Evolutionary conservation across 53 echinoderm and acorn worm species (phyloP).

Genomic region (Paracentrotus lividus): DNA sequence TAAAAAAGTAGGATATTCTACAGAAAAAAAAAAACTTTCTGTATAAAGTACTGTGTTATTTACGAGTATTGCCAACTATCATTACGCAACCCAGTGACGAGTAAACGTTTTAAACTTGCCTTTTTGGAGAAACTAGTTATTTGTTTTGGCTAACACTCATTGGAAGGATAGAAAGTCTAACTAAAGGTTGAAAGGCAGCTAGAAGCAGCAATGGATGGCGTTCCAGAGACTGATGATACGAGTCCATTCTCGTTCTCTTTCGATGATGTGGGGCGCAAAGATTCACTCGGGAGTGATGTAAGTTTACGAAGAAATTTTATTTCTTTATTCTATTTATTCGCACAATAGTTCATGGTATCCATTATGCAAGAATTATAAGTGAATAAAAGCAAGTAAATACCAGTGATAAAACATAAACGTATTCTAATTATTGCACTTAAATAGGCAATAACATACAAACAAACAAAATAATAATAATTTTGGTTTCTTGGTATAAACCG

Average conservation of each 20-base stretch:
- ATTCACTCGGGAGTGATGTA: neutral
- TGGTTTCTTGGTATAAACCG: no score
- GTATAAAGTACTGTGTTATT: neutral
- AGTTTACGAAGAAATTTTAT: neutral
- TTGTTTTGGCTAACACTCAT: neutral
- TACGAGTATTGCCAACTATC: neutral
- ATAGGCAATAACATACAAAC: no score
- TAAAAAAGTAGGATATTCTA: no score
- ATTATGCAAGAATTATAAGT: no score
- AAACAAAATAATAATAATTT: no score
- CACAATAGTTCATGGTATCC: no score
- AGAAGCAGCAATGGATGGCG: conserved; percentile 24
- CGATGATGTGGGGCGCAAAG: neutral
- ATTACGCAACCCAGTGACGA: neutral
- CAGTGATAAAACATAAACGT: no score
- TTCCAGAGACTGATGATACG: neutral
- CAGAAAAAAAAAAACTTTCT: no score
- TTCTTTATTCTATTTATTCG: no score
- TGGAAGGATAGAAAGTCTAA: neutral
- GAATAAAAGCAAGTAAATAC: no score
- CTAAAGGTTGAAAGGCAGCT: neutral
- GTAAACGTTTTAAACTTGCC: neutral
- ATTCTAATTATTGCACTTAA: no score
- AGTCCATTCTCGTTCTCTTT: neutral
- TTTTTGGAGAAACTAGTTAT: neutral